Conservation (phyloP, 2,797 vertebrate genomes). For the Gobionotothen gibberifrons region DNA sequence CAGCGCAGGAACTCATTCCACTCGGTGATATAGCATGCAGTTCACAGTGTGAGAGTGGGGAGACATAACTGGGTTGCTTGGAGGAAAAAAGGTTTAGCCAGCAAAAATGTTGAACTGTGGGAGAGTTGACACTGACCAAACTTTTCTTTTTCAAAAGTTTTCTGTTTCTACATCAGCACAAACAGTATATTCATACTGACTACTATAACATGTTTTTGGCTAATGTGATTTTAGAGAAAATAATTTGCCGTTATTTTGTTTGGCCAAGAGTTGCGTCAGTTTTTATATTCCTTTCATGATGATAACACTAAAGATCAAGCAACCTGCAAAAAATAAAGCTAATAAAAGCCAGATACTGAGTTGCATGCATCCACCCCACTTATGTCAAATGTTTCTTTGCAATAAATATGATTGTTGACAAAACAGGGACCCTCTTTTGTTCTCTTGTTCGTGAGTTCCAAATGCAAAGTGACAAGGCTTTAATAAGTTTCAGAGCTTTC, state of each 20-base stretch:
- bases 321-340: neutral
- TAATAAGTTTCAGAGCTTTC: slow-evolving; percentile 54
- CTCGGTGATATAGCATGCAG: slow-evolving; percentile 46
- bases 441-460: slow-evolving; percentile 45
- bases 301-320: slow-evolving; percentile 26
- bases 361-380: neutral
- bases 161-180: slow-evolving; percentile 33
- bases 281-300: slow-evolving; percentile 22
- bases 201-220: neutral
- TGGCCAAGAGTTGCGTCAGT: slow-evolving; percentile 15
- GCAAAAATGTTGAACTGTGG: slow-evolving; percentile 40
- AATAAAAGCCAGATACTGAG: slow-evolving; percentile 22
- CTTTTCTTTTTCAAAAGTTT: slow-evolving; percentile 9
- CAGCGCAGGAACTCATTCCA: slow-evolving; percentile 56
- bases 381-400: slow-evolving; percentile 28
- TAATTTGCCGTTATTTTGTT: slow-evolving; percentile 3
- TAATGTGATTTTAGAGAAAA: slow-evolving; percentile 3
- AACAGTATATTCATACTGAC: slow-evolving; percentile 9
- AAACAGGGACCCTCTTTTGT: slow-evolving; percentile 14
- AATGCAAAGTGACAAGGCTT: slow-evolving; percentile 62
- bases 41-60: slow-evolving; percentile 36
- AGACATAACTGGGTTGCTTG: slow-evolving; percentile 47
- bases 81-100: slow-evolving; percentile 38
- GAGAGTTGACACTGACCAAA: slow-evolving; percentile 34
- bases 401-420: slow-evolving; percentile 24